These are phyloP conservation scores for Ophioninae sp. DNA, from an alignment of 2,888 invertebrate genomes.

Conservation along the genomic window DNA sequence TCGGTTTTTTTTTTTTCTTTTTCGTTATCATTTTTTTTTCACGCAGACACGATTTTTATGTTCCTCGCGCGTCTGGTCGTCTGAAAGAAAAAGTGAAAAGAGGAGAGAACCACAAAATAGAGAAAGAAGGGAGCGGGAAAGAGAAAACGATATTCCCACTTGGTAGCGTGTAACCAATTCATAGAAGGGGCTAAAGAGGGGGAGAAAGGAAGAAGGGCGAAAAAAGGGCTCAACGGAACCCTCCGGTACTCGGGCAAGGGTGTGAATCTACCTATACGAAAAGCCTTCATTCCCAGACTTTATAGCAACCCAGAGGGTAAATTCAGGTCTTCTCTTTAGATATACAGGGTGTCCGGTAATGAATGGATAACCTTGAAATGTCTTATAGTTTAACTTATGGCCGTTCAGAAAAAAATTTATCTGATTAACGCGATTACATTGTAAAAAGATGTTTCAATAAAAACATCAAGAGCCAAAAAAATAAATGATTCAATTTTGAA, in stretches of 20 bases:
- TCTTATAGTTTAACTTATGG: no score
- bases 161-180: conserved; percentile 43
- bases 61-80: conserved; percentile 44
- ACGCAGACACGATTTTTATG: conserved; percentile 48
- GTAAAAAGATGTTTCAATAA: no score
- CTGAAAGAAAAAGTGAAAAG: conserved; percentile 39
- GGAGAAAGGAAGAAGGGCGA: conserved; percentile 2
- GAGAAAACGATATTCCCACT: conserved; percentile 26
- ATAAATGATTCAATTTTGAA: no score
- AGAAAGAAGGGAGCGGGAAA: neutral
- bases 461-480: no score
- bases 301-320: conserved; percentile 59
- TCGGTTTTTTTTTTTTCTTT: neutral
- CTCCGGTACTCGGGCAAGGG: conserved; percentile 55
- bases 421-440: no score
- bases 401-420: no score
- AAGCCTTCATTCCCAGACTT: conserved; percentile 59
- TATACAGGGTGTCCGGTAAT: no score
- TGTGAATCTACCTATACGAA: conserved; percentile 69
- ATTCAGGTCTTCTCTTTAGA: conserved; percentile 33
- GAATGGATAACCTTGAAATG: no score
- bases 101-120: conserved; percentile 11
- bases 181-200: neutral
- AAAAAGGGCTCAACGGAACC: conserved; percentile 50
- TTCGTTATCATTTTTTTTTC: neutral